Evolutionary conservation across 1,140 invertebrate species (phyloP).

Genomic region (Zophobas atratus): DNA sequence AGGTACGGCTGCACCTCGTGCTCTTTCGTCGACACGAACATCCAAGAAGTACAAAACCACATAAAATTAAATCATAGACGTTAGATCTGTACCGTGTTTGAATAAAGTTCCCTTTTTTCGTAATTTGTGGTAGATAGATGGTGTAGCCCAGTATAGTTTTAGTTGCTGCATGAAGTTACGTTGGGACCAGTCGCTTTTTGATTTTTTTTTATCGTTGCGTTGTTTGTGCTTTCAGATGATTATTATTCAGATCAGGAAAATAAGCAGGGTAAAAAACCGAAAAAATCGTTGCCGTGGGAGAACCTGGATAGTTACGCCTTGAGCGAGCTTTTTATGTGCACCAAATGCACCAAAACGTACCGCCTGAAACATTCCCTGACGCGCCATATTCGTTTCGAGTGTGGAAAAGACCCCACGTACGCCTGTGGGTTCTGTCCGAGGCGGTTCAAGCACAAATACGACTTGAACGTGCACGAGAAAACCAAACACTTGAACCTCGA

Average conservation of each 20-base stretch:
- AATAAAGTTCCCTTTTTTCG: not conserved
- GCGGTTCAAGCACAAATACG: conserved; percentile 66
- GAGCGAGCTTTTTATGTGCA: conserved; percentile 63
- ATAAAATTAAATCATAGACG: conserved; percentile 50
- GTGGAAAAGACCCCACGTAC: conserved; percentile 74
- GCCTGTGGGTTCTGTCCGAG: conserved; percentile 60
- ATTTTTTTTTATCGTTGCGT: conserved; percentile 27
- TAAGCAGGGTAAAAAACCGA: conserved; percentile 32
- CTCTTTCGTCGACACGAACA: conserved; percentile 56
- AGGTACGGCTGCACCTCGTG: conserved; percentile 62
- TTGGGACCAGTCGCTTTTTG: not conserved
- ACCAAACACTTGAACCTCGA: conserved; percentile 55
- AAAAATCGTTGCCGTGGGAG: conserved; percentile 21
- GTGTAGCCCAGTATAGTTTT: not conserved
- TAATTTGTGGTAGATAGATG: conserved; percentile 33
- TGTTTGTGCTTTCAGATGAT: conserved; percentile 32
- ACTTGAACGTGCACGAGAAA: conserved; percentile 63
- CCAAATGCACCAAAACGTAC: conserved; percentile 65
- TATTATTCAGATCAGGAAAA: conserved; percentile 44
- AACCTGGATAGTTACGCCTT: conserved; percentile 22
- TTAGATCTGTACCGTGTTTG: not conserved
- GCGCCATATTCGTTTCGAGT: conserved; percentile 78
- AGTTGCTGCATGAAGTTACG: not conserved
- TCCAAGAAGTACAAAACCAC: conserved; percentile 59
- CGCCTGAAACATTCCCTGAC: conserved; percentile 72